Evolutionary conservation across 2,113 vertebrate genomes (phyloP).

Genomic region (Gila orcuttii): DNA sequence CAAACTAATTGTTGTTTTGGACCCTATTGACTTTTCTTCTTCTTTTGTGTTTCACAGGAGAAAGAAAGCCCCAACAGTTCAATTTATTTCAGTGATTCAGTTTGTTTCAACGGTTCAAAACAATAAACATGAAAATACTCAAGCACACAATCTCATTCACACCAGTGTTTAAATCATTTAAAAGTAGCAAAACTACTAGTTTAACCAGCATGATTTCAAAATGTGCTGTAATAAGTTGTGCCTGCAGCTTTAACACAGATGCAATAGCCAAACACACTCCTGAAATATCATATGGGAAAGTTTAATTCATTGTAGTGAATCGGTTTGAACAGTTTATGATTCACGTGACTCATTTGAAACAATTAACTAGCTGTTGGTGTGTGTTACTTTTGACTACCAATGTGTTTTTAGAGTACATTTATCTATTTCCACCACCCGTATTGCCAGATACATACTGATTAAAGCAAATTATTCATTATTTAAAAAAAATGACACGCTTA

Average conservation of each 20-base stretch:
- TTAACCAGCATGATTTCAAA: too few relatives aligned
- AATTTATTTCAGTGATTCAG: neutral
- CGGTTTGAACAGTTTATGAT: neutral
- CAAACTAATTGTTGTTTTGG: neutral
- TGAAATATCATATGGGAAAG: too few relatives aligned
- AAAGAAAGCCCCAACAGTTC: neutral
- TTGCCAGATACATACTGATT: neutral
- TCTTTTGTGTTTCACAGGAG: neutral
- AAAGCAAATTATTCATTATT: neutral
- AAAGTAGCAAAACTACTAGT: too few relatives aligned
- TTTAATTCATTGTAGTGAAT: neutral
- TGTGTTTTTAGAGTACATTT: neutral
- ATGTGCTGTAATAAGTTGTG: too few relatives aligned
- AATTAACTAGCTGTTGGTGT: neutral
- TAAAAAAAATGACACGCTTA: neutral
- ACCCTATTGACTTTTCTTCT: neutral
- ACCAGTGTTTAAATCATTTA: too few relatives aligned
- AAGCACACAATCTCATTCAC: neutral
- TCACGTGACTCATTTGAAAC: neutral
- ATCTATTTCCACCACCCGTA: neutral
- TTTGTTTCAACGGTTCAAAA: neutral
- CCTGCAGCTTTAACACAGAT: too few relatives aligned
- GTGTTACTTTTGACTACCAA: neutral
- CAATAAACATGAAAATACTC: too few relatives aligned
- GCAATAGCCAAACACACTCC: too few relatives aligned